Percentiles rank a stretch among this genome's conserved stretches.
These are phyloP conservation scores for Chitala chitala DNA, from an alignment of 2,113 vertebrate genomes.

Conservation along the genomic window DNA sequence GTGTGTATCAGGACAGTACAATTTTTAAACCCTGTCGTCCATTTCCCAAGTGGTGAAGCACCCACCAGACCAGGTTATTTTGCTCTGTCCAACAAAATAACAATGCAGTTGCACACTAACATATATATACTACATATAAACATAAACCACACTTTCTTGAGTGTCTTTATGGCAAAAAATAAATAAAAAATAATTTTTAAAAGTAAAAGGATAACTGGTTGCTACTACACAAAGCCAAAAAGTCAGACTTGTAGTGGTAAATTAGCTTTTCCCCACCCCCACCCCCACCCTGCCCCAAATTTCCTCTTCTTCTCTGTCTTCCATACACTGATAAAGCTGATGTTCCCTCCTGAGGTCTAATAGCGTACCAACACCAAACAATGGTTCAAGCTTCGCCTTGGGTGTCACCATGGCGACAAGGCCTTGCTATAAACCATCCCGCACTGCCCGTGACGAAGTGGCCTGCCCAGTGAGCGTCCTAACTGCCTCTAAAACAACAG, in stretches of 20 bases:
- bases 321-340: conserved; percentile 18
- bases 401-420: conserved; percentile 56
- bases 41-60: too few relatives aligned
- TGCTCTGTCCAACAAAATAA: too few relatives aligned
- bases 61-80: too few relatives aligned
- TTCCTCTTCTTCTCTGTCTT: conserved; percentile 3
- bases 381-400: conserved; percentile 56
- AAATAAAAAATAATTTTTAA: too few relatives aligned
- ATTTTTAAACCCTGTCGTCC: too few relatives aligned
- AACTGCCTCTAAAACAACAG: conserved; percentile 28
- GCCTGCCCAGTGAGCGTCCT: conserved; percentile 28
- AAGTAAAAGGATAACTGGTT: too few relatives aligned
- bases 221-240: background rate
- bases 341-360: conserved; percentile 18
- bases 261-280: background rate
- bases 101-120: too few relatives aligned
- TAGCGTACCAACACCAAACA: conserved; percentile 43
- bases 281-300: background rate
- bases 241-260: background rate
- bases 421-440: conserved; percentile 56
- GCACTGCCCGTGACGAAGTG: conserved; percentile 28
- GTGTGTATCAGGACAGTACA: too few relatives aligned
- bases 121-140: too few relatives aligned
- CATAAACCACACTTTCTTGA: too few relatives aligned
- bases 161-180: too few relatives aligned